phyloP scores from a whole-genome alignment of 1,140 invertebrate species.

The Caenorhabditis brenneri region DNA sequence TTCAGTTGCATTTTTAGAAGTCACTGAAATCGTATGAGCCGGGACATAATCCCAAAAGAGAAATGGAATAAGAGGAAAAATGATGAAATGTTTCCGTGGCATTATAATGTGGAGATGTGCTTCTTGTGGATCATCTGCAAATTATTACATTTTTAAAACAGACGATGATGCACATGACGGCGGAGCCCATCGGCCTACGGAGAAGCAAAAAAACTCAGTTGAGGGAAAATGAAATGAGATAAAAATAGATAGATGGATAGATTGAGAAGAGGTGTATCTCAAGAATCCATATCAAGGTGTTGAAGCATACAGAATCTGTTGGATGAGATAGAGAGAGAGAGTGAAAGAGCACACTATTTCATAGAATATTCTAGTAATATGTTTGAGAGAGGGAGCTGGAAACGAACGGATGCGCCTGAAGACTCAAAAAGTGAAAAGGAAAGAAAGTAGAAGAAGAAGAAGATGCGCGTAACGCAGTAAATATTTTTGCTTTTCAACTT shows the following conservation, averaged over 20 bases:
- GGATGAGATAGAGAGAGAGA: not conserved
- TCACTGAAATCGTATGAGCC: not conserved
- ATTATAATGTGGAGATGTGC: conserved; percentile 33
- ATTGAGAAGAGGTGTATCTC: not conserved
- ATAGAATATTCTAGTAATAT: conserved; percentile 39
- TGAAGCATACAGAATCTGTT: not conserved
- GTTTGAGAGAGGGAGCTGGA: not conserved
- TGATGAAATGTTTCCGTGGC: conserved; percentile 32
- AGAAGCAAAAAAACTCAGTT: not conserved
- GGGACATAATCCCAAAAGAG: not conserved
- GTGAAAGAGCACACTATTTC: not conserved
- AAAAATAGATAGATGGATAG: not conserved
- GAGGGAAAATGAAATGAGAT: not conserved
- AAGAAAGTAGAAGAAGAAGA: not conserved
- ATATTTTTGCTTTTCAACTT: conserved; percentile 3
- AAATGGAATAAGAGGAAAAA: conserved; percentile 3
- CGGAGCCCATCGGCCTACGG: not conserved
- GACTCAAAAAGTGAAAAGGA: not conserved
- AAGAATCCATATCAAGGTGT: conserved; percentile 22
- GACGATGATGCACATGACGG: conserved; percentile 39
- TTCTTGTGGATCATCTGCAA: conserved; percentile 39
- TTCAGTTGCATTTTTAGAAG: conserved; percentile 19
- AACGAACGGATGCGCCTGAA: conserved; percentile 28
- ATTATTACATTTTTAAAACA: conserved; percentile 44
- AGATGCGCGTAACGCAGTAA: conserved; percentile 38